Base-by-base conservation (phyloP, 2,113 vertebrate species). In the Spermophilus dauricus region DNA sequence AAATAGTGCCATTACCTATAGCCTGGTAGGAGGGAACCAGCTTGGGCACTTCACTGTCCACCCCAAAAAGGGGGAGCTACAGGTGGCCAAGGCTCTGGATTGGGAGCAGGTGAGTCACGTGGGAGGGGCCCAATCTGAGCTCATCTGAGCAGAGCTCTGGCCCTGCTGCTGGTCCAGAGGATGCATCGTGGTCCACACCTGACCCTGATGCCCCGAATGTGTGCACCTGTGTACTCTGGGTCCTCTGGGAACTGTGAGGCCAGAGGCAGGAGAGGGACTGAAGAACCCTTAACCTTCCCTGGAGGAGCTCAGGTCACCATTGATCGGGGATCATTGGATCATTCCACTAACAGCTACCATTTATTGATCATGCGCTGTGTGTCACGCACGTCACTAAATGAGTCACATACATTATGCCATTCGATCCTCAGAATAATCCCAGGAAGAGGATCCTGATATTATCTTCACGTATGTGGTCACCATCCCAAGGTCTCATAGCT, bases 1-100 rank as follows among this genome's bases (percentile, higher is more conserved):
- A 95, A 99, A 99, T 97, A 99, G 98, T 67, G 98, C 99, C 93
- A 98, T 99, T 95, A 99, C 98, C 5, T 99, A 99, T 65, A 99
- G 99, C 86, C 99, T 99, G 0, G 98, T 99, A 87, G 99, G 97
- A 92, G 99, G 99, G 4, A 99, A 99, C 96, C 96, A 98, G 0
- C 97, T 98, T 28, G 99, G 99, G 97, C 99, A 99, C 97, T 99
- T 99, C 42, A 94, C 97, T 32, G 98, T 99, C 39, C 98, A 99
- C 82, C 98, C 99, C 34, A 98, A 98, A 61, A 99, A 97, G 0
- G 99, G 99, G 56, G 99, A 99, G 61, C 99, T 99, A 70, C 98
- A 97, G 20, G 98, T 99, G 26, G 98, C 98, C 89, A 99, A 99
- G 26, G 98, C 98, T 1, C 98, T 99, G 98, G 99, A 99, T 98